phyloP scores from a whole-genome alignment of 2,113 vertebrate species.

The Hippopotamus amphibius region DNA sequence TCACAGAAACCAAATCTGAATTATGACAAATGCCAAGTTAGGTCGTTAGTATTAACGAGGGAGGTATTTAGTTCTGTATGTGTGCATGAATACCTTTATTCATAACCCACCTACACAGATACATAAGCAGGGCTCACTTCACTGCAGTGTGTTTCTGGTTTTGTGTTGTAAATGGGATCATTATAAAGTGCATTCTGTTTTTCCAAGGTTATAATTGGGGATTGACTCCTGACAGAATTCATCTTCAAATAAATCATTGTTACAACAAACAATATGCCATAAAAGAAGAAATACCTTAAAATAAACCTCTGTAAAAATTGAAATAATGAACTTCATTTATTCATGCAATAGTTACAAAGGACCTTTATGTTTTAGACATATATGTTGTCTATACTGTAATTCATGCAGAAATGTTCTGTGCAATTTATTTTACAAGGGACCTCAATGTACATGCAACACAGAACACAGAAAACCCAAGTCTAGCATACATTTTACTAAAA shows the following conservation, averaged over 20 bases:
- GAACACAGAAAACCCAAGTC: constrained; percentile 53
- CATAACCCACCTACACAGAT: constrained; percentile 35
- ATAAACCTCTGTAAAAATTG: constrained; percentile 50
- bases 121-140: background rate
- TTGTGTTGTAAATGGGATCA: background rate
- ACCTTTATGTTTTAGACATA: constrained; percentile 37
- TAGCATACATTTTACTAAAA: constrained; percentile 56
- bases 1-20: constrained; percentile 44
- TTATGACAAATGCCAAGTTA: constrained; percentile 25
- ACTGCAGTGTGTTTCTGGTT: constrained; percentile 25
- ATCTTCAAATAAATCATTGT: constrained; percentile 53
- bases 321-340: constrained; percentile 53
- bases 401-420: constrained; percentile 35
- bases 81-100: constrained; percentile 8
- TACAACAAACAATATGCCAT: background rate
- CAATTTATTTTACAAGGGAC: constrained; percentile 5
- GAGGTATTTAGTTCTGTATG: background rate
- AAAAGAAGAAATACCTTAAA: constrained; percentile 48
- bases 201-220: background rate
- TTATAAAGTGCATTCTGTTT: constrained; percentile 52
- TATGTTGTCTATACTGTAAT: constrained; percentile 37
- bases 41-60: constrained; percentile 32
- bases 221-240: background rate
- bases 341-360: constrained; percentile 33
- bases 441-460: background rate